These are phyloP conservation scores for Physella acuta DNA, from an alignment of 1,140 invertebrate species.

Conservation along the genomic window DNA sequence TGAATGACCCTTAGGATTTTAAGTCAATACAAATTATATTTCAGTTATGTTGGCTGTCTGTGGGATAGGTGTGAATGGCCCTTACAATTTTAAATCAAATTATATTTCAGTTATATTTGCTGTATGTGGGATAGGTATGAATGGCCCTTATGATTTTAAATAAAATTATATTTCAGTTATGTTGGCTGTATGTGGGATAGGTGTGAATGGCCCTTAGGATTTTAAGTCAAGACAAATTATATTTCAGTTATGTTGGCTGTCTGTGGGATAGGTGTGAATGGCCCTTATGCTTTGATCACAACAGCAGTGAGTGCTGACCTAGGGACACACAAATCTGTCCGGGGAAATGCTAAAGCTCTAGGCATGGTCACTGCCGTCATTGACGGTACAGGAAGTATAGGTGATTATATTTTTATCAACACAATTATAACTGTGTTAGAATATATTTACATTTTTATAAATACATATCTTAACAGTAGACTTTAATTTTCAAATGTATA, in stretches of 20 bases:
- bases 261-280: constrained; percentile 85
- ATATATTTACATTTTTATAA: too few relatives aligned
- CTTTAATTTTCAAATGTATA: too few relatives aligned
- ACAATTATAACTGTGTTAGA: too few relatives aligned
- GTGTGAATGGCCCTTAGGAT: constrained; percentile 94
- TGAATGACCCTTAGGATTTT: constrained; percentile 94
- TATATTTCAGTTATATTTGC: constrained; percentile 68
- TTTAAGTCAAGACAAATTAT: constrained; percentile 90
- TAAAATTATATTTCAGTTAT: constrained; percentile 64
- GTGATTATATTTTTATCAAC: constrained; percentile 56
- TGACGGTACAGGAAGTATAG: constrained; percentile 91
- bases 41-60: constrained; percentile 72
- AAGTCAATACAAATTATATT: constrained; percentile 83
- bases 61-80: constrained; percentile 88
- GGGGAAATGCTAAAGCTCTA: constrained; percentile 83
- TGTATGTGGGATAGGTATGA: constrained; percentile 80
- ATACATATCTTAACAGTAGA: too few relatives aligned
- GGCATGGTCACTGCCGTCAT: constrained; percentile 96
- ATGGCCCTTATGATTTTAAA: constrained; percentile 95
- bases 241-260: constrained; percentile 69
- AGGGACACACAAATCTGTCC: constrained; percentile 82
- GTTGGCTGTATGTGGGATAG: constrained; percentile 74
- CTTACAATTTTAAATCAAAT: constrained; percentile 94
- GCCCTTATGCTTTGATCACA: constrained; percentile 93
- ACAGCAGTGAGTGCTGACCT: constrained; percentile 93